Conservation (phyloP, 2,797 vertebrate species). For the Argya squamiceps region DNA sequence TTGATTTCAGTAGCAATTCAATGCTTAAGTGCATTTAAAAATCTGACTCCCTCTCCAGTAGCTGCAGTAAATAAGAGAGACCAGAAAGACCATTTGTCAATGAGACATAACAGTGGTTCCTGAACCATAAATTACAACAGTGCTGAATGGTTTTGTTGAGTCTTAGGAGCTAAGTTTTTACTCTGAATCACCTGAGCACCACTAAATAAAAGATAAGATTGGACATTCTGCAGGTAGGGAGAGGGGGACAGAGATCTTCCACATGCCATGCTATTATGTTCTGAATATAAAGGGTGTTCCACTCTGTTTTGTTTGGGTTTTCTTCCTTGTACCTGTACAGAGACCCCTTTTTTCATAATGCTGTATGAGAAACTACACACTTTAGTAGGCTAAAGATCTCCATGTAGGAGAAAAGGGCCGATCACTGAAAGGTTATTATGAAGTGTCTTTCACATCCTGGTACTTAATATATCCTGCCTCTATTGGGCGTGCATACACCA, state of each 20-base stretch:
- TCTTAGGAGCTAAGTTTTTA: not conserved
- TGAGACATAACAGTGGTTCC: not conserved
- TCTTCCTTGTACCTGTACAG: not conserved
- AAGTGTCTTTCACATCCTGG: not conserved
- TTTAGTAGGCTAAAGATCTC: not conserved
- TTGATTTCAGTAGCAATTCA: not conserved
- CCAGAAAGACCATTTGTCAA: not conserved
- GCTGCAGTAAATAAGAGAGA: not conserved
- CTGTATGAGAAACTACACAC: not conserved
- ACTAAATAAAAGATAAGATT: not conserved
- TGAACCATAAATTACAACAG: not conserved
- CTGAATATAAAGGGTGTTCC: not conserved
- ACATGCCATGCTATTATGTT: not conserved
- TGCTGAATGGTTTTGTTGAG: not conserved
- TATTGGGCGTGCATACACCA: not conserved
- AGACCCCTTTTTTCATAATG: not conserved
- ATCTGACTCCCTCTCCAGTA: not conserved
- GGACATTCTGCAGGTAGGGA: not conserved
- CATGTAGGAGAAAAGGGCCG: not conserved
- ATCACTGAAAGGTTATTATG: not conserved
- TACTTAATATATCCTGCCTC: not conserved
- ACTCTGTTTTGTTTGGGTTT: not conserved
- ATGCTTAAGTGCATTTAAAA: not conserved
- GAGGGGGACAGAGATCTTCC: not conserved
- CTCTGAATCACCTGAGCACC: not conserved